Evolutionary conservation across 2,888 invertebrate genomes (phyloP).

Genomic region (Synanthedon myopaeformis): DNA sequence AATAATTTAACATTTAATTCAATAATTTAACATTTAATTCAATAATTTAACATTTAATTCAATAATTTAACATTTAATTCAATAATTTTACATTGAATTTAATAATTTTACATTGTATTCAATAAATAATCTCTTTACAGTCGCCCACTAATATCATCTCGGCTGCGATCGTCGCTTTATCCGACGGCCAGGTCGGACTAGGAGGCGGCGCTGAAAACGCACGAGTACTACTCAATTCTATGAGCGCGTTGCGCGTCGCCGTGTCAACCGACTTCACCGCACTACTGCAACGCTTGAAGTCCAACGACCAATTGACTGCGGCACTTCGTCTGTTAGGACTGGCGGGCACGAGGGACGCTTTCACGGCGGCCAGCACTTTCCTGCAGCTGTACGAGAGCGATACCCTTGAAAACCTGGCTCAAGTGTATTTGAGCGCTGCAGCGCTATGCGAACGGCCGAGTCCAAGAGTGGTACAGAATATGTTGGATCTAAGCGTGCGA

Average conservation of each 20-base stretch:
- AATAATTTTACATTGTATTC: too few species aligned
- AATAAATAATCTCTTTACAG: too few species aligned
- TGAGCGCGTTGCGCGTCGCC: background rate
- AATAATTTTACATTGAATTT: background rate
- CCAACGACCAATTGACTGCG: background rate
- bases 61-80: background rate
- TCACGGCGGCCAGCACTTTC: slow-evolving; percentile 22
- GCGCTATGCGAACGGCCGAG: slow-evolving; percentile 16
- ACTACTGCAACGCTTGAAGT: background rate
- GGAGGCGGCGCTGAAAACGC: background rate
- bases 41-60: too few species aligned
- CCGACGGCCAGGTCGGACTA: background rate
- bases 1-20: too few species aligned
- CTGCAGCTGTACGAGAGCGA: slow-evolving; percentile 23
- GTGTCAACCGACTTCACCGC: background rate
- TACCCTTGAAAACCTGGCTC: slow-evolving; percentile 2
- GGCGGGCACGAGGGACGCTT: slow-evolving; percentile 22
- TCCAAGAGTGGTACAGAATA: slow-evolving; percentile 1
- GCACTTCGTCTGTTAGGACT: slow-evolving; percentile 19
- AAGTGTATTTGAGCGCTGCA: background rate
- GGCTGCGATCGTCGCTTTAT: background rate
- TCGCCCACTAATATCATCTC: too few species aligned
- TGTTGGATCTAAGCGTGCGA: slow-evolving; percentile 6
- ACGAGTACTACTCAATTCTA: background rate
- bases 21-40: too few species aligned